Conservation (phyloP, 1,140 invertebrate species). For the Camponotus floridanus region DNA sequence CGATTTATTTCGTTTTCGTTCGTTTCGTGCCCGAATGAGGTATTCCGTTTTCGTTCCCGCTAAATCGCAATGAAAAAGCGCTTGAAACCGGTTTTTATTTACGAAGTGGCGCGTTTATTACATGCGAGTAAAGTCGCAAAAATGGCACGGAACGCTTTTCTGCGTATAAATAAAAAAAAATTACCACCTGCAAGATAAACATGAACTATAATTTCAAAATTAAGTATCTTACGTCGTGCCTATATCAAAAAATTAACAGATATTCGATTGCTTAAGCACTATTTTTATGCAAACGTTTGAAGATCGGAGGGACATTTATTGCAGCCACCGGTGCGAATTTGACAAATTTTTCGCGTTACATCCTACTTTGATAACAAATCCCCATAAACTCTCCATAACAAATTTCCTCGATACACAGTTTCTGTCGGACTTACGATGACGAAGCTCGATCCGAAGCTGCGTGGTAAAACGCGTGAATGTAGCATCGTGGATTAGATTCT, state of each 20-base stretch:
- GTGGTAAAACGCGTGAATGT: conserved; percentile 59
- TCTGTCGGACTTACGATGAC: conserved; percentile 2
- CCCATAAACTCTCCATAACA: conserved; percentile 46
- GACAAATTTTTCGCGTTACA: conserved; percentile 33
- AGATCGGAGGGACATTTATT: background rate
- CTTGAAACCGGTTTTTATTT: conserved; percentile 35
- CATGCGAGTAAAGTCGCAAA: conserved; percentile 27
- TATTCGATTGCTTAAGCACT: background rate
- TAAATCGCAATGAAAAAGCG: conserved; percentile 44
- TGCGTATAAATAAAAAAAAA: background rate
- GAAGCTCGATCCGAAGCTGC: conserved; percentile 8
- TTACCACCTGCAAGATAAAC: background rate
- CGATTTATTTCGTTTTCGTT: conserved; percentile 58
- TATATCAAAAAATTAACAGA: conserved; percentile 1
- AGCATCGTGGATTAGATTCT: conserved; percentile 38
- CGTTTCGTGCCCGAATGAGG: conserved; percentile 13
- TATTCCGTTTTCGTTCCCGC: conserved; percentile 39
- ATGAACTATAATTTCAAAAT: background rate
- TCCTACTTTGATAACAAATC: conserved; percentile 31
- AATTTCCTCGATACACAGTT: conserved; percentile 21
- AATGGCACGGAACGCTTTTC: conserved; percentile 6
- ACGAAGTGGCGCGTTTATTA: conserved; percentile 28
- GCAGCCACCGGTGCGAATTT: conserved; percentile 18
- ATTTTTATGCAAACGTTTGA: conserved; percentile 9
- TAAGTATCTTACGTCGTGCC: background rate